phyloP scores from a whole-genome alignment of 1,140 invertebrate species.

The Cydia splendana region DNA sequence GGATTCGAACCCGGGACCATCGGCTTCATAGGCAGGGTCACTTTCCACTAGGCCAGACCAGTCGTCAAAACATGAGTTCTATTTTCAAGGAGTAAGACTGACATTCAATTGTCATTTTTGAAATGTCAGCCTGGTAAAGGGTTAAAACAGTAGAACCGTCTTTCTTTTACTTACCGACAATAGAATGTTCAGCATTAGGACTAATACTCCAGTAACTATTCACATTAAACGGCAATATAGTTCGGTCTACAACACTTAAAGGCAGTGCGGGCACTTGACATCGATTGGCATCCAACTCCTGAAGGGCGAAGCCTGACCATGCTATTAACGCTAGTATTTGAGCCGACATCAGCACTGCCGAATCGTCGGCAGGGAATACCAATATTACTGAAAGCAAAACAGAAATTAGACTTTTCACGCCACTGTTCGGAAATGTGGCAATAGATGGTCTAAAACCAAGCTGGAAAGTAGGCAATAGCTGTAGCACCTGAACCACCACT shows the following conservation, averaged over 20 bases:
- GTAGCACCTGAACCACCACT: too few species aligned
- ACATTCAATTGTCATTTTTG: too few species aligned
- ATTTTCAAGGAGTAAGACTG: too few species aligned
- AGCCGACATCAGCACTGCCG: constrained; percentile 54
- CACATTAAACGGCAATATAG: constrained; percentile 50
- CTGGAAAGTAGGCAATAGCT: too few species aligned
- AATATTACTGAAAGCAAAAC: constrained; percentile 66
- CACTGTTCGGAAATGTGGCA: too few species aligned
- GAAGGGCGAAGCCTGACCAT: constrained; percentile 67
- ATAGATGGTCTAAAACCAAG: too few species aligned
- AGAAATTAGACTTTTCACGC: constrained; percentile 48
- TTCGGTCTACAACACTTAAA: constrained; percentile 48
- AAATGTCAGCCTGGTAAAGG: too few species aligned
- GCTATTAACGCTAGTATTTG: constrained; percentile 56
- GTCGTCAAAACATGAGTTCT: too few species aligned
- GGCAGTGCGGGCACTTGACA: constrained; percentile 60
- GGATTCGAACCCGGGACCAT: too few species aligned
- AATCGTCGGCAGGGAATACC: constrained; percentile 68
- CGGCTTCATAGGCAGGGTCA: too few species aligned
- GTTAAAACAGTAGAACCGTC: too few species aligned
- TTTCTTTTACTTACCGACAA: constrained; percentile 50
- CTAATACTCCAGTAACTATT: constrained; percentile 67
- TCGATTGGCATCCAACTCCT: constrained; percentile 56
- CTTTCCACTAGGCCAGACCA: too few species aligned
- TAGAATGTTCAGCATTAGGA: constrained; percentile 64